Percentiles rank a stretch among this genome's conserved stretches.
phyloP scores from a whole-genome alignment of 92 coral and sea anemone genomes.

The Plumapathes pennacea region DNA sequence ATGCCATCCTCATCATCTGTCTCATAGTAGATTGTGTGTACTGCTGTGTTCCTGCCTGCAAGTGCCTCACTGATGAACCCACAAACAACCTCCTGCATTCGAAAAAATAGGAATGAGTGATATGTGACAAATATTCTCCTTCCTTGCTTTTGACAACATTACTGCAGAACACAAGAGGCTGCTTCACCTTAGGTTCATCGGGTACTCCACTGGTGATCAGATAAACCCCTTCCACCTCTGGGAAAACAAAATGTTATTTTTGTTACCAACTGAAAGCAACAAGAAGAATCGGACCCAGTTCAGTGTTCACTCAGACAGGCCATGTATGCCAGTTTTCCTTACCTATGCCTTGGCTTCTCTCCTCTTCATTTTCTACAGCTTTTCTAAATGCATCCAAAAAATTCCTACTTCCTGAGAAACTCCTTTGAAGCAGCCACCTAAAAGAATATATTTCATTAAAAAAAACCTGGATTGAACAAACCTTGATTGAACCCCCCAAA shows the following conservation, averaged over 20 bases:
- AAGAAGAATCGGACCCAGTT: neutral
- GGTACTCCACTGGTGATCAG: conserved; percentile 92
- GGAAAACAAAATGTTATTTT: neutral
- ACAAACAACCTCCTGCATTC: conserved; percentile 81
- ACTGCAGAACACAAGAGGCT: neutral
- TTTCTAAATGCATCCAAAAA: conserved; percentile 91
- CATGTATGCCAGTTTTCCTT: too few species aligned
- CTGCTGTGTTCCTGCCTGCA: conserved; percentile 80
- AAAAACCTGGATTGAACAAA: too few species aligned
- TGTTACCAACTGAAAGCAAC: too few species aligned
- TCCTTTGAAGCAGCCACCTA: conserved; percentile 89
- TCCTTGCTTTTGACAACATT: neutral
- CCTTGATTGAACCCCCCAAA: too few species aligned
- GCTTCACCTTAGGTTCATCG: conserved; percentile 83
- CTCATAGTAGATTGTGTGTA: conserved; percentile 89
- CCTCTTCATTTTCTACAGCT: conserved; percentile 96
- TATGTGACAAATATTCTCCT: too few species aligned
- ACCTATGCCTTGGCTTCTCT: conserved; percentile 87
- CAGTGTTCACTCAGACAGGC: too few species aligned
- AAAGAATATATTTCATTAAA: too few species aligned
- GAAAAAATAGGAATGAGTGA: neutral
- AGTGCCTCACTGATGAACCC: conserved; percentile 92
- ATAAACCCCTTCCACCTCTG: conserved; percentile 97
- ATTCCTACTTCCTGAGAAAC: conserved; percentile 84
- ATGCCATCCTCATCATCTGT: conserved; percentile 91